phyloP scores from a whole-genome alignment of 2,888 invertebrate genomes.

The Baronia brevicornis region DNA sequence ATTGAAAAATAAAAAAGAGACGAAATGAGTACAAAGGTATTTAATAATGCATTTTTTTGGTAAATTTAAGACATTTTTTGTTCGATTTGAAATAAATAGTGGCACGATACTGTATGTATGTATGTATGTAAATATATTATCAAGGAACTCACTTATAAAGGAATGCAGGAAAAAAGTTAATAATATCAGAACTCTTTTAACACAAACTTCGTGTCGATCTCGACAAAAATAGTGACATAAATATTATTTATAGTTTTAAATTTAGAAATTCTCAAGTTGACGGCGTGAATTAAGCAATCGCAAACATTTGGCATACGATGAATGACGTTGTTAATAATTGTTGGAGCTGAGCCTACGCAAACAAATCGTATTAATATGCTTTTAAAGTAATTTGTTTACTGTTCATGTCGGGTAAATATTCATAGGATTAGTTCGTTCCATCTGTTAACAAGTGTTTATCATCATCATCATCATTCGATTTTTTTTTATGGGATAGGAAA shows the following conservation, averaged over 20 bases:
- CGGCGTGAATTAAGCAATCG: constrained; percentile 10
- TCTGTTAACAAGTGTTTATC: not conserved
- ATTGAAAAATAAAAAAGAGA: no score
- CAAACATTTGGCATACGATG: constrained; percentile 6
- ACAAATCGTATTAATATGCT: constrained; percentile 1
- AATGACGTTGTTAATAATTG: constrained; percentile 3
- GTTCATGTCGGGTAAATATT: constrained; percentile 3
- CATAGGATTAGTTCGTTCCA: not conserved
- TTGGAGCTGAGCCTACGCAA: constrained; percentile 7
- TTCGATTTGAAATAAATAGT: no score
- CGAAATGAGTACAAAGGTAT: no score
- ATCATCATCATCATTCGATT: no score
- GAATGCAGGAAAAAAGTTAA: constrained; percentile 3
- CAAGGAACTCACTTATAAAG: no score
- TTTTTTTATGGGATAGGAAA: no score
- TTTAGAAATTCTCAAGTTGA: constrained; percentile 7
- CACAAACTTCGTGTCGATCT: constrained; percentile 3
- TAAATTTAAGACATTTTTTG: no score
- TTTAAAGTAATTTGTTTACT: constrained; percentile 2
- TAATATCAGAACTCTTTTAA: not conserved
- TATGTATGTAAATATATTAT: no score
- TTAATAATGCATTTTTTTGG: no score
- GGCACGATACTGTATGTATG: no score
- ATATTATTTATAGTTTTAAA: constrained; percentile 13
- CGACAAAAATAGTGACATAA: constrained; percentile 11